Percentiles rank a stretch among this genome's conserved stretches.
phyloP scores from a whole-genome alignment of 2,113 vertebrate genomes.

The Muntiacus reevesi region DNA sequence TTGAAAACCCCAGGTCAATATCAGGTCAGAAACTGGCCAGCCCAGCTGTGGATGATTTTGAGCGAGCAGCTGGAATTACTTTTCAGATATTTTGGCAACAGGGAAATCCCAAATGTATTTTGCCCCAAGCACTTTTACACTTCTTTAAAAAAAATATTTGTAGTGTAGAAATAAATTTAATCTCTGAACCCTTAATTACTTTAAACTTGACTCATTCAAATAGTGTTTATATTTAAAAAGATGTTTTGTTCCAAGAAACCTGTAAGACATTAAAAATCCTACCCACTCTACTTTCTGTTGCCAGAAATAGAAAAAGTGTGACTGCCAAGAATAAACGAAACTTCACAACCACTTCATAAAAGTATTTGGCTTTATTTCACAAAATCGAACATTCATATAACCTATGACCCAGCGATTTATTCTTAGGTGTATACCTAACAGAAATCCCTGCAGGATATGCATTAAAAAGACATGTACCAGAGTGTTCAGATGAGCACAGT shows the following conservation, averaged over 20 bases:
- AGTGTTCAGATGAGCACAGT: background rate
- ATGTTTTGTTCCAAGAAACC: slow-evolving; percentile 41
- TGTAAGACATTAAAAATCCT: slow-evolving; percentile 50
- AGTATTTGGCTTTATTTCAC: slow-evolving; percentile 4
- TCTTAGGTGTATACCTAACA: background rate
- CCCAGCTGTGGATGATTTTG: background rate
- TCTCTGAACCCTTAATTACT: slow-evolving; percentile 20
- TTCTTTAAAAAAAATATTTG: background rate
- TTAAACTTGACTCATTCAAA: slow-evolving; percentile 24
- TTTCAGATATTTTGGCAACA: slow-evolving; percentile 52
- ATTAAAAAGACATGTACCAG: background rate
- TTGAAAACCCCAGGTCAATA: background rate
- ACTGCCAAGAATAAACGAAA: slow-evolving; percentile 40
- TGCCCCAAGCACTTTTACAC: background rate
- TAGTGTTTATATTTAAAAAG: slow-evolving; percentile 22
- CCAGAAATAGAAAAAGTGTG: slow-evolving; percentile 32
- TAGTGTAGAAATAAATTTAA: slow-evolving; percentile 49
- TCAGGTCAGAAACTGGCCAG: background rate
- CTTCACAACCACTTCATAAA: slow-evolving; percentile 38
- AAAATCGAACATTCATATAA: background rate
- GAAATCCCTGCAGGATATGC: background rate
- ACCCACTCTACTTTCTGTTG: slow-evolving; percentile 1
- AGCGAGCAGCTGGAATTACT: slow-evolving; percentile 56
- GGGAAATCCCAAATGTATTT: slow-evolving; percentile 35
- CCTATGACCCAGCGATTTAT: slow-evolving; percentile 16